These are phyloP conservation scores for Harpagifer antarcticus DNA, from an alignment of 2,797 vertebrate genomes.

Conservation along the genomic window DNA sequence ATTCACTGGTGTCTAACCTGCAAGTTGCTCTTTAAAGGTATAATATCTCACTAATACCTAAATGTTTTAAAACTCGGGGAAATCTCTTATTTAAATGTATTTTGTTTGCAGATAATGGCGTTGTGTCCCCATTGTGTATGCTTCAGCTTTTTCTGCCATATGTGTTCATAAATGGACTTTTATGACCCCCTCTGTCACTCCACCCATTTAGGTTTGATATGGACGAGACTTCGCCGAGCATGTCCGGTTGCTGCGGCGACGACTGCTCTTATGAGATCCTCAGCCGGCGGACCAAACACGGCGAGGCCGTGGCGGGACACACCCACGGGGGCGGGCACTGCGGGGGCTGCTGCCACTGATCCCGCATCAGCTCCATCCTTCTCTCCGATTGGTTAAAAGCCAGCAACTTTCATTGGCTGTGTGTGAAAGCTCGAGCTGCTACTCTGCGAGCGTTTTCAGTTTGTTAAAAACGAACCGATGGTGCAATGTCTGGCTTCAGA, in stretches of 20 bases:
- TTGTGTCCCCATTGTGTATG: too few species aligned
- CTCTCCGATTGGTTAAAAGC: conserved; percentile 59
- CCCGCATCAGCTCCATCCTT: neutral
- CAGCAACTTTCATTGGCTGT: conserved; percentile 67
- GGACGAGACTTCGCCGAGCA: conserved; percentile 93
- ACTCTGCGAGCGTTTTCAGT: conserved; percentile 40
- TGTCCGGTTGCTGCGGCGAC: conserved; percentile 94
- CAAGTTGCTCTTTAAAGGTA: too few species aligned
- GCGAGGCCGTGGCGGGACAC: conserved; percentile 88
- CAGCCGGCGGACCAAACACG: conserved; percentile 93
- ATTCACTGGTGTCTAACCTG: too few species aligned
- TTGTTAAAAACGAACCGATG: conserved; percentile 23
- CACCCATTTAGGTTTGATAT: conserved; percentile 88
- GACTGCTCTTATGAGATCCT: conserved; percentile 96
- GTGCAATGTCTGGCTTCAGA: conserved; percentile 38
- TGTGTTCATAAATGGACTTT: too few species aligned
- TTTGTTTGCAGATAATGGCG: too few species aligned
- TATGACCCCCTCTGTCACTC: neutral
- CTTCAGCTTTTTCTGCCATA: too few species aligned
- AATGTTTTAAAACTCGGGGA: too few species aligned
- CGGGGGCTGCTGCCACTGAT: conserved; percentile 94
- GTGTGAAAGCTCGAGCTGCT: conserved; percentile 67
- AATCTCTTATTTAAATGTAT: too few species aligned
- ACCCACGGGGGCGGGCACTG: conserved; percentile 90
- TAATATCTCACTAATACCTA: too few species aligned